Evolutionary conservation across 2,113 vertebrate species (phyloP), one percentile per base, ranked within the genome.

Genomic region (Poecilia latipinna): DNA sequence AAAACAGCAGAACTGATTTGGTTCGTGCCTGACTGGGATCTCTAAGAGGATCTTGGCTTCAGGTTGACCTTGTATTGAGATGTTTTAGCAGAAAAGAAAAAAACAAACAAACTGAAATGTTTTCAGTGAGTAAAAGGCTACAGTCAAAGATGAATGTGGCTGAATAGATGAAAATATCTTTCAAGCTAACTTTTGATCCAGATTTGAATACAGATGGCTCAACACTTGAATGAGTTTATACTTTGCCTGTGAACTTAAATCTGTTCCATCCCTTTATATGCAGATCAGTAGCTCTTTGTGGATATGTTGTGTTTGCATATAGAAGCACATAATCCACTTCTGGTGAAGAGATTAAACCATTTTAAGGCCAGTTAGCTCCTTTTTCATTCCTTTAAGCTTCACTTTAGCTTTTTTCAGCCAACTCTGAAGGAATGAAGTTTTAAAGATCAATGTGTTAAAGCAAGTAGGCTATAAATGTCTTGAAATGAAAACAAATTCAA

Each of bases 261-360:
- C 35, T 57, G 35, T 57, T 82, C 19, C 26, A 12, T 35, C 24
- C 7, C 10, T 69, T 66, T 61, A 76, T 74, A 37, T 66, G 29
- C 13, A 32, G 66, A 82, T 74, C 63, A 65, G 60, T 62, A 60
- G n/a, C 62, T 51, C 24, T 61, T 54, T 57, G 62, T n/a, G 61
- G 7, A 39, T 39, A 0, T 3, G 3, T 13, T 35, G 17, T 61
- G 24, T 57, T 61, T 61, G 28, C 12, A 51, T 24, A 15, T 17
- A 28, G 19, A 32, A 4, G 63, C 4, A 62, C 2, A 12, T 28
- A 39, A 75, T 78, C 48, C 48, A 67, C n/a, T 77, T 31, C 26
- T 61, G n/a, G 31, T n/a, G 37, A 2, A 67, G 48, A 71, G 2
- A 39, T 65, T 26, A 12, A 61, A 26, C 13, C 32, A n/a, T 61